Conservation (phyloP, 2,888 invertebrate species). For the Acrocyrtus sp. region DNA sequence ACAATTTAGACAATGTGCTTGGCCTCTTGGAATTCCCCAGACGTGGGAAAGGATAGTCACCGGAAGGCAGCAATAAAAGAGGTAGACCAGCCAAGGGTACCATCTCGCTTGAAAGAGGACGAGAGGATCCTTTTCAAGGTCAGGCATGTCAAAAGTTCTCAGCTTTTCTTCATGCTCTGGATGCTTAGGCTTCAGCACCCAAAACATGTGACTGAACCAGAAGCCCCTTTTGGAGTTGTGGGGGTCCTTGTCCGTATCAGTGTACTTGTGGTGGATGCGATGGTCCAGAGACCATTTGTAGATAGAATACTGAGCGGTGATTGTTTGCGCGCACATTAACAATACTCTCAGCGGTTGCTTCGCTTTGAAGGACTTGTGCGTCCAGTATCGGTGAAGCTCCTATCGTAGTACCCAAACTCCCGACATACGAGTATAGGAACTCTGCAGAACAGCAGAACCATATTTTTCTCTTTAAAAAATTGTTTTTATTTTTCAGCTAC, state of each 20-base stretch:
- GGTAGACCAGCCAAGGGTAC: background rate
- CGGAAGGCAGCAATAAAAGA: background rate
- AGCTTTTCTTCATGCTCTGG: background rate
- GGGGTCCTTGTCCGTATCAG: slow-evolving; percentile 93
- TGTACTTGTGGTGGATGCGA: slow-evolving; percentile 90
- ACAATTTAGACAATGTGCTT: slow-evolving; percentile 6
- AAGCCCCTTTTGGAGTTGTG: slow-evolving; percentile 77
- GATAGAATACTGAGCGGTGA: background rate
- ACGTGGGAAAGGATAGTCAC: background rate
- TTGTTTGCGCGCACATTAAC: background rate
- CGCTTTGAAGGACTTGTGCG: background rate
- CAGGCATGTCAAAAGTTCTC: background rate
- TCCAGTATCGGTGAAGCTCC: background rate
- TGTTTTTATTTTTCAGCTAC: background rate
- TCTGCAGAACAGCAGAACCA: background rate
- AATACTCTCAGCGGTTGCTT: background rate
- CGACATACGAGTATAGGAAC: background rate
- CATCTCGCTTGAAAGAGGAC: background rate
- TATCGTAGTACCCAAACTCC: background rate
- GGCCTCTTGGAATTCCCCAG: background rate
- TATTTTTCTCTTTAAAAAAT: background rate
- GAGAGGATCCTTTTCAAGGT: background rate
- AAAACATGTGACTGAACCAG: slow-evolving; percentile 66
- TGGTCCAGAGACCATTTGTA: background rate
- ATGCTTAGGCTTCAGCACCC: background rate